Evolutionary conservation across 1,140 invertebrate genomes (phyloP), one percentile per base, ranked within the genome.

Genomic region (Drosophila biarmipes): DNA sequence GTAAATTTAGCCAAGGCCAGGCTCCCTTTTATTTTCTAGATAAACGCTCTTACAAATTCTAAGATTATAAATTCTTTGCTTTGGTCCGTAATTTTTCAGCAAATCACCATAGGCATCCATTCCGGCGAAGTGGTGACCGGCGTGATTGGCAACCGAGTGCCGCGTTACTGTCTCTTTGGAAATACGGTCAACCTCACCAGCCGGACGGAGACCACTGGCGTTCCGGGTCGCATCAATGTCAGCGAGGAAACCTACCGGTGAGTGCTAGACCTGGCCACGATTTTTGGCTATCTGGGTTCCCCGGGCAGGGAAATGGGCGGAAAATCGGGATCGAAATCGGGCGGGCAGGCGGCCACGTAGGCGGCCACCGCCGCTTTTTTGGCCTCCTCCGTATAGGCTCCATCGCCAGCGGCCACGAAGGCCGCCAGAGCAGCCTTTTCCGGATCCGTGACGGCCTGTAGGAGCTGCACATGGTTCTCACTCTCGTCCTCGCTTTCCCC

Each of bases 151-250:
- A 97, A 98, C 93, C 95, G 97, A 54, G 98, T 99, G 96, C 98
- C 98, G 0, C 95, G 98, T n/a, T 99, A 99, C 91, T 99, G 98
- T 93, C 94, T 99, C 2, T 99, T 99, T 91, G 98, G 98, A 17
- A 99, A 99, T 92, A 99, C 98, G 0, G 98, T 99, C 0, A 99
- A 99, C 93, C 92, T 99, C 21, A 98, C 98, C 34, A 98, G 97
- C 90, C 94, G 98, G 69, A 98, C 97, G 3, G 98, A 99, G 93
- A 99, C 98, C 15, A 99, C 98, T 0, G 98, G 98, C 4, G 95
- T 96, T 55, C 96, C 96, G 4, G 98, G 98, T 6, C 95, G 95
- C 86, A 98, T 99, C 53, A 99, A 99, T 92, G 97, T 99, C 31
- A 98, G 98, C 4, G 97, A 98, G 91, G 96, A 97, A 77, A 97